Conservation (phyloP, 1,140 invertebrate genomes). For the Idris sp. region DNA sequence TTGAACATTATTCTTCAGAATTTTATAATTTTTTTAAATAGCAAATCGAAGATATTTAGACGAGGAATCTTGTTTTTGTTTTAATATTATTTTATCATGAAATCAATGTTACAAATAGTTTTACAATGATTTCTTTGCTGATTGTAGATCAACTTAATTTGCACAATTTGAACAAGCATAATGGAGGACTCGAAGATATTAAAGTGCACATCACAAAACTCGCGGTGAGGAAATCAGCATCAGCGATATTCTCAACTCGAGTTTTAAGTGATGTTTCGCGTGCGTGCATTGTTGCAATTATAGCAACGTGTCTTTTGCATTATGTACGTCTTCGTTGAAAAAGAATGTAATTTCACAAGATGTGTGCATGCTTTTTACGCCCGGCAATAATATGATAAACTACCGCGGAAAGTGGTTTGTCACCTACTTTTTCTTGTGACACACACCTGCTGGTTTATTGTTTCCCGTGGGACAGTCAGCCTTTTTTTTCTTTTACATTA, state of each 20-base stretch:
- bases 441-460: slow-evolving; percentile 29
- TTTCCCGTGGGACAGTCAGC: slow-evolving; percentile 8
- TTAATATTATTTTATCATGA: too few species aligned
- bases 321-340: slow-evolving; percentile 37
- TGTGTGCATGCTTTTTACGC: slow-evolving; percentile 27
- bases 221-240: slow-evolving; percentile 16
- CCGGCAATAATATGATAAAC: slow-evolving; percentile 44
- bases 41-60: too few species aligned
- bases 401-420: slow-evolving; percentile 42
- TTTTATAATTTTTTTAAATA: too few species aligned
- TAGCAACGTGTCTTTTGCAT: slow-evolving; percentile 45
- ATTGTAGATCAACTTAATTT: too few species aligned
- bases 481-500: too few species aligned
- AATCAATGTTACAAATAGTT: too few species aligned
- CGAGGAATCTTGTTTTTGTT: too few species aligned
- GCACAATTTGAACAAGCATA: too few species aligned
- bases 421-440: slow-evolving; percentile 38
- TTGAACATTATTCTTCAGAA: too few species aligned
- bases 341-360: slow-evolving; percentile 49
- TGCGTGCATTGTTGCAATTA: slow-evolving; percentile 53
- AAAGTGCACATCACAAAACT: slow-evolving; percentile 1
- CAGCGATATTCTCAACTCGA: slow-evolving; percentile 14
- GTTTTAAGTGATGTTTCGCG: slow-evolving; percentile 45
- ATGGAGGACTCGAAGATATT: too few species aligned
- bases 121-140: too few species aligned